Evolutionary conservation across 2,113 vertebrate species (phyloP).

Genomic region (Chitala chitala): DNA sequence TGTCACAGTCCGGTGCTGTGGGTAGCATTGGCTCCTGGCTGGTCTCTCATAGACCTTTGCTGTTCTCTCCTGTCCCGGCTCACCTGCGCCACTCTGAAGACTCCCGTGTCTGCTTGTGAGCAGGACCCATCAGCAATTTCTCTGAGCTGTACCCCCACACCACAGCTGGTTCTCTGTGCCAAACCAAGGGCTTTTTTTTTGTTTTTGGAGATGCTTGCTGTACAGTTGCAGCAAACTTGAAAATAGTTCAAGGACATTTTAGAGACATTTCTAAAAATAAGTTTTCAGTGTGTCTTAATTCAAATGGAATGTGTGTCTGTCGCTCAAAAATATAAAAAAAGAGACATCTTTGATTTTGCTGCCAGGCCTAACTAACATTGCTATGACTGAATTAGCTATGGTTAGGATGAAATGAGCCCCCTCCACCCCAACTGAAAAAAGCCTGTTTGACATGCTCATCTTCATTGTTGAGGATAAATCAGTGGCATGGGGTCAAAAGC

Average conservation of each 20-base stretch:
- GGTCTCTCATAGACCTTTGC: no score
- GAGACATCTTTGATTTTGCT: conserved; percentile 9
- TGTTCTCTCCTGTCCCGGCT: no score
- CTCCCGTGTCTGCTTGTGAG: no score
- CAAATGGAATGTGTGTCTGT: conserved; percentile 1
- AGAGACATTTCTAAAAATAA: conserved; percentile 7
- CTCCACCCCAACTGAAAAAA: conserved; percentile 11
- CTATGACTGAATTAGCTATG: conserved; percentile 22
- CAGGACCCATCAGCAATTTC: no score
- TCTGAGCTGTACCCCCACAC: no score
- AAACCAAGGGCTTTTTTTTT: not conserved
- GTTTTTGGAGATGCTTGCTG: not conserved
- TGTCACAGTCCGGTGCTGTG: no score
- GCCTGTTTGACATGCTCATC: conserved; percentile 14
- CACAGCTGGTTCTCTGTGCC: not conserved
- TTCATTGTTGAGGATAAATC: conserved; percentile 19
- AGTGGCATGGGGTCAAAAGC: conserved; percentile 21
- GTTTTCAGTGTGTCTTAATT: conserved; percentile 1
- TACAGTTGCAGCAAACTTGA: not conserved
- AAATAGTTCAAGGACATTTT: conserved; percentile 23
- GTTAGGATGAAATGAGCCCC: conserved; percentile 11
- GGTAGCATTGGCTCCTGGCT: no score
- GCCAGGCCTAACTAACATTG: not conserved
- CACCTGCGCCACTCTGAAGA: no score
- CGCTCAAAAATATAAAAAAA: not conserved